These are phyloP conservation scores for Porites evermanni DNA, from an alignment of 92 coral and sea anemone genomes.

Conservation along the genomic window DNA sequence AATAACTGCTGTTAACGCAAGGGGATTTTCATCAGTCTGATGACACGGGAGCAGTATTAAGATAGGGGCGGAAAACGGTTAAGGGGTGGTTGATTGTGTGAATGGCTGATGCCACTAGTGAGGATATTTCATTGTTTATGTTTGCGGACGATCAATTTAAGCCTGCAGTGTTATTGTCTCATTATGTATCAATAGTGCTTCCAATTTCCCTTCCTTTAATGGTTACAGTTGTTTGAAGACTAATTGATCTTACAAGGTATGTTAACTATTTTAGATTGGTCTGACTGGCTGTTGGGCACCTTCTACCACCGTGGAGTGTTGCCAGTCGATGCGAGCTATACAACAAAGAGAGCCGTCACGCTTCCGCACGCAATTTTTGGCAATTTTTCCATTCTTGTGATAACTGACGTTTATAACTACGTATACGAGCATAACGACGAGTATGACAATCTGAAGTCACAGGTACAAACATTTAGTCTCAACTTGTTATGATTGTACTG, in stretches of 20 bases:
- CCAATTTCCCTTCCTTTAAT: too few species aligned
- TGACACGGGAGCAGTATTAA: too few species aligned
- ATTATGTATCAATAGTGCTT: too few species aligned
- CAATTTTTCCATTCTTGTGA: slow-evolving; percentile 66
- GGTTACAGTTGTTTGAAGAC: background rate
- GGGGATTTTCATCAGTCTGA: background rate
- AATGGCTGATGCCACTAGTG: too few species aligned
- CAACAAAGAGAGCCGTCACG: slow-evolving; percentile 25
- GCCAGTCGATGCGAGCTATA: slow-evolving; percentile 55
- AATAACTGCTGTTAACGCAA: background rate
- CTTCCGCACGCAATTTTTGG: slow-evolving; percentile 78
- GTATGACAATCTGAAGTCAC: slow-evolving; percentile 63
- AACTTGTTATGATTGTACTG: too few species aligned
- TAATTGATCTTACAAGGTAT: background rate
- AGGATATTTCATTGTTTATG: too few species aligned
- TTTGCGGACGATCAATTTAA: too few species aligned
- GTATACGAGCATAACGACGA: slow-evolving; percentile 76
- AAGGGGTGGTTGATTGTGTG: too few species aligned
- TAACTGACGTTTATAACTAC: slow-evolving; percentile 68
- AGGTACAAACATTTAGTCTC: slow-evolving; percentile 7
- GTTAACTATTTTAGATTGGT: slow-evolving; percentile 21
- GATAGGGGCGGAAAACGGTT: too few species aligned
- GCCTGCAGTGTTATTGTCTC: too few species aligned
- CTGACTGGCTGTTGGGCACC: slow-evolving; percentile 50
- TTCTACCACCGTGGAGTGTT: slow-evolving; percentile 48